Evolutionary conservation across 2,113 vertebrate species (phyloP), one percentile per base, ranked within the genome.

Genomic region (Nerophis ophidion): DNA sequence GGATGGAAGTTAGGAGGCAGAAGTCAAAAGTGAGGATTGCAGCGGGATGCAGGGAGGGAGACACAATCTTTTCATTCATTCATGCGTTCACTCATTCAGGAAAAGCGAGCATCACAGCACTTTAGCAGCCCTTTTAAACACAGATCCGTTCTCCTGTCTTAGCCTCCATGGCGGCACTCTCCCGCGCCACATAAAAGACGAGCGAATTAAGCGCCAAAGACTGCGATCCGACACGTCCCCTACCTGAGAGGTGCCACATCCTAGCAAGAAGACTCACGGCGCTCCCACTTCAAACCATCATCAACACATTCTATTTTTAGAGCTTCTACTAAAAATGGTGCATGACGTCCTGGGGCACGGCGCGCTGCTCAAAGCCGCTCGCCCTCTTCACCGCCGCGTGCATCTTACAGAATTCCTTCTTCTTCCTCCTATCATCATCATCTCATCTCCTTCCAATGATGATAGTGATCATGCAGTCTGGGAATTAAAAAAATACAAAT

Each of bases 261-360:
- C 26, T 12, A 58, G 44, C 19, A 48, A 40, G 35, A n/a, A 52
- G 0, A 47, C 13, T n/a, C 49, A 45, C 1, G 35, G 48, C 53
- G 57, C 61, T 61, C 60, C 3, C 47, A 10, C 60, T 68, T 72
- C 17, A 48, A 79, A 68, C 57, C 80, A 69, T 72, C 66, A 76
- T 68, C 65, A 58, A 71, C 64, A 48, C 38, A 40, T 57, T 78
- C 81, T 88, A 88, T 88, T 88, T 88, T 72, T 86, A 83, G 86
- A 67, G 35, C 71, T 9, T 67, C 75, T 75, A 26, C 81, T 84
- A 86, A 88, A 84, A 85, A 81, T 84, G 81, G 82, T 82, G 86
- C 80, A 80, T 86, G 86, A 86, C 81, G 82, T 86, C 77, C 79
- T 40, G 69, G 71, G 74, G 63, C 68, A 66, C 35, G 75, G 63